Percentiles rank a stretch among this genome's conserved stretches.
Evolutionary conservation across 2,888 invertebrate genomes (phyloP).

Genomic region (Hirudinaria manillensis): DNA sequence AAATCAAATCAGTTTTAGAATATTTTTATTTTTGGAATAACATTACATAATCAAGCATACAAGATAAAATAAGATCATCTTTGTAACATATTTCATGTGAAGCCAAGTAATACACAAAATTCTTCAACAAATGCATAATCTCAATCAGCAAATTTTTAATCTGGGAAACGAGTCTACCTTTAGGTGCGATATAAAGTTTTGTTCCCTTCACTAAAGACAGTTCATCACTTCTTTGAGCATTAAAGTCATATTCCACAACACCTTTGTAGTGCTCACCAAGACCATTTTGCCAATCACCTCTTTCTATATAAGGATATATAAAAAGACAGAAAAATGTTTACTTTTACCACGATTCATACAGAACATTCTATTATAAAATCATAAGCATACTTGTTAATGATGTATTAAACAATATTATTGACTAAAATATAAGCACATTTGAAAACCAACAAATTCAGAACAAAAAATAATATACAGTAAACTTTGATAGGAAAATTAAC

Average conservation of each 20-base stretch:
- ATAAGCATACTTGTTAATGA: not conserved
- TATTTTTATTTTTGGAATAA: too few species aligned
- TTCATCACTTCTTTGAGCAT: constrained; percentile 67
- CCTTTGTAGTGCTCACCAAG: constrained; percentile 57
- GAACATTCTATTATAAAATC: not conserved
- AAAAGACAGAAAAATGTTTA: not conserved
- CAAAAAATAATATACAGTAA: not conserved
- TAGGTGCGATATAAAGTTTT: constrained; percentile 72
- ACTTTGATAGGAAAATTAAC: not conserved
- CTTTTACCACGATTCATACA: not conserved
- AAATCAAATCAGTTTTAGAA: constrained; percentile 40
- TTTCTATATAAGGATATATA: not conserved
- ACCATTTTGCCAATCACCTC: constrained; percentile 55
- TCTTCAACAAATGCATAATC: too few species aligned
- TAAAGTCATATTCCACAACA: constrained; percentile 69
- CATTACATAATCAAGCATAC: too few species aligned
- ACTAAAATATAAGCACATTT: too few species aligned
- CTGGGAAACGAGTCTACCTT: constrained; percentile 46
- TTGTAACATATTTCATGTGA: too few species aligned
- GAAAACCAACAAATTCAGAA: too few species aligned
- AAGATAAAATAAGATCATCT: too few species aligned
- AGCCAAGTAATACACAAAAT: too few species aligned
- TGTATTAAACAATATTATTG: too few species aligned
- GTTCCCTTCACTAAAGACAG: constrained; percentile 72
- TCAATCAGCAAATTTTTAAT: too few species aligned